Evolutionary conservation across 2,113 vertebrate species (phyloP).

Genomic region (Alethe castanea): DNA sequence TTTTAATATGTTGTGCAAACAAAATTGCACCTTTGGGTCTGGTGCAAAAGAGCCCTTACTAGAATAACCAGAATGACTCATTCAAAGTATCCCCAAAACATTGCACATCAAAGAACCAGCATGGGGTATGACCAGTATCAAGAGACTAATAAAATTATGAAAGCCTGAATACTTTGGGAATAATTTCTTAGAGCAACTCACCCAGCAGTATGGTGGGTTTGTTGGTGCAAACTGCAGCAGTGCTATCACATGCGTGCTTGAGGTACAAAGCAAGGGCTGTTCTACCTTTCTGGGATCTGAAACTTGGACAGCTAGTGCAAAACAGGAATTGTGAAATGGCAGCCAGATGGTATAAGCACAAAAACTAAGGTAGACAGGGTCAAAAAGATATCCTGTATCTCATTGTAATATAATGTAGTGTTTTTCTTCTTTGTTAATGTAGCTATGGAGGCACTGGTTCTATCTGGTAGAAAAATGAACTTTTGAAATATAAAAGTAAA

Average conservation of each 20-base stretch:
- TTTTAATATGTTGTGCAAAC: neutral
- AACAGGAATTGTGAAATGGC: neutral
- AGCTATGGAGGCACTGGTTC: neutral
- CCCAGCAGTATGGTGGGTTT: neutral
- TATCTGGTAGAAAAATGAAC: neutral
- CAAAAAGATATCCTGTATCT: neutral
- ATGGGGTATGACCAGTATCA: neutral
- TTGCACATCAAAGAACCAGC: neutral
- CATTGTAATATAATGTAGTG: neutral
- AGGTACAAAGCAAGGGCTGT: neutral
- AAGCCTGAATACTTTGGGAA: neutral
- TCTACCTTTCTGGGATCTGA: neutral
- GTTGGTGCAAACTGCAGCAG: neutral
- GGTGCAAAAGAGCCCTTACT: neutral
- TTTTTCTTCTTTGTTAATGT: neutral
- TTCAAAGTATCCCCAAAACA: neutral
- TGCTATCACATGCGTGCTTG: neutral
- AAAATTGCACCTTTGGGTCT: neutral
- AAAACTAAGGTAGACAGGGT: neutral
- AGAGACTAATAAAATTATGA: neutral
- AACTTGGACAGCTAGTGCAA: neutral
- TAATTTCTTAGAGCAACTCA: neutral
- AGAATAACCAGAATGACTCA: neutral
- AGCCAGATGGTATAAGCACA: neutral
- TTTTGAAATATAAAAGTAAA: neutral